phyloP scores from a whole-genome alignment of 2,888 invertebrate species.

The Cantharis lateralis region DNA sequence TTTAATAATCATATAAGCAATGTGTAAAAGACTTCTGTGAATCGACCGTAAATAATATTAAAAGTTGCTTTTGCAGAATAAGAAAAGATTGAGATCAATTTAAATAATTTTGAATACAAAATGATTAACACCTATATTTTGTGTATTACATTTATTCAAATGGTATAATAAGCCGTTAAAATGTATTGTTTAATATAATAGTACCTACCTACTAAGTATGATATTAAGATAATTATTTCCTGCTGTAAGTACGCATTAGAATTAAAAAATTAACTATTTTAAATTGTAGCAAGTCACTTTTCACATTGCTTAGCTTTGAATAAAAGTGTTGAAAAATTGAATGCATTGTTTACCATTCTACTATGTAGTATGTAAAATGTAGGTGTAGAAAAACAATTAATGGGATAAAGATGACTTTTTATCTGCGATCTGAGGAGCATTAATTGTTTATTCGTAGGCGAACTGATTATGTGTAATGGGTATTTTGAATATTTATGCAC shows the following conservation, averaged over 20 bases:
- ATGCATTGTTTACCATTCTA: conserved; percentile 13
- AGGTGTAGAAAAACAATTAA: conserved; percentile 18
- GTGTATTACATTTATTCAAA: background rate
- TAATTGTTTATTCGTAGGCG: conserved; percentile 10
- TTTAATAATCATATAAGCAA: conserved; percentile 38
- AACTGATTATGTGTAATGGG: background rate
- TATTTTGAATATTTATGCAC: background rate
- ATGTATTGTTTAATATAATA: background rate
- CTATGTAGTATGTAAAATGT: conserved; percentile 7
- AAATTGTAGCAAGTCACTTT: conserved; percentile 8
- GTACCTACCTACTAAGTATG: background rate
- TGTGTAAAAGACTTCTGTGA: conserved; percentile 40
- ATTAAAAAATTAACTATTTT: conserved; percentile 4
- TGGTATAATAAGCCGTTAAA: background rate
- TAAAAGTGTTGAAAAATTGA: conserved; percentile 7
- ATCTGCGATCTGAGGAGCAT: conserved; percentile 10
- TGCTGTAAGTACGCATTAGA: background rate
- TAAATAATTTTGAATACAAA: background rate
- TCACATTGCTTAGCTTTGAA: conserved; percentile 13
- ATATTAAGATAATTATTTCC: conserved; percentile 12
- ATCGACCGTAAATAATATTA: conserved; percentile 39
- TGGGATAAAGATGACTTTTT: conserved; percentile 9
- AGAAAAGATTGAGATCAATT: background rate
- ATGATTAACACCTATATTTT: background rate
- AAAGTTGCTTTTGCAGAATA: conserved; percentile 8